Conservation (phyloP, 2,888 invertebrate genomes). For the Disparrhopalites patrizii region DNA sequence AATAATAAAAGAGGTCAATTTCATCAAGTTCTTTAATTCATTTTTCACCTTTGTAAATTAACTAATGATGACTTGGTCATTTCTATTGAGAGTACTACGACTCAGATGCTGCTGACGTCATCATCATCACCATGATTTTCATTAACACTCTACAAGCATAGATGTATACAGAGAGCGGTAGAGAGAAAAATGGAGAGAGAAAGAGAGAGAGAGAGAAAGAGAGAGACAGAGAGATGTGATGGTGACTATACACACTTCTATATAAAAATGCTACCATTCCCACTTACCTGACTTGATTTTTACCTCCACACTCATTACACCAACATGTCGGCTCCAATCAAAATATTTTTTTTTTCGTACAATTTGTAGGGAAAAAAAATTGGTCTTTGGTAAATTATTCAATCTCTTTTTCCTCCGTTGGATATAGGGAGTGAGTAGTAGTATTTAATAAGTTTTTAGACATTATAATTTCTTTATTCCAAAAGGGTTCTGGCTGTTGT, state of each 20-base stretch:
- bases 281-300: neutral
- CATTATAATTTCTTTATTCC: too few species aligned
- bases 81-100: constrained; percentile 28
- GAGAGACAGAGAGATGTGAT: too few species aligned
- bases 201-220: too few species aligned
- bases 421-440: too few species aligned
- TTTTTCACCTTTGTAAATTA: constrained; percentile 33
- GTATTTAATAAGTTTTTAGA: too few species aligned
- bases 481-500: too few species aligned
- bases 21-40: constrained; percentile 30
- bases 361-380: constrained; percentile 2
- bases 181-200: too few species aligned
- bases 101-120: constrained; percentile 26
- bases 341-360: constrained; percentile 15
- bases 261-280: neutral
- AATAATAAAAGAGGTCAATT: constrained; percentile 35
- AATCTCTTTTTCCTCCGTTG: neutral
- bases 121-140: constrained; percentile 27
- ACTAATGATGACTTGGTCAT: constrained; percentile 31
- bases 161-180: too few species aligned
- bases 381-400: constrained; percentile 28
- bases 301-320: constrained; percentile 16
- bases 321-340: constrained; percentile 22
- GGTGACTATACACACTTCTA: constrained; percentile 8
- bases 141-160: constrained; percentile 22